Evolutionary conservation across 2,888 invertebrate genomes (phyloP).

Genomic region (Zaprionus bogoriensis): DNA sequence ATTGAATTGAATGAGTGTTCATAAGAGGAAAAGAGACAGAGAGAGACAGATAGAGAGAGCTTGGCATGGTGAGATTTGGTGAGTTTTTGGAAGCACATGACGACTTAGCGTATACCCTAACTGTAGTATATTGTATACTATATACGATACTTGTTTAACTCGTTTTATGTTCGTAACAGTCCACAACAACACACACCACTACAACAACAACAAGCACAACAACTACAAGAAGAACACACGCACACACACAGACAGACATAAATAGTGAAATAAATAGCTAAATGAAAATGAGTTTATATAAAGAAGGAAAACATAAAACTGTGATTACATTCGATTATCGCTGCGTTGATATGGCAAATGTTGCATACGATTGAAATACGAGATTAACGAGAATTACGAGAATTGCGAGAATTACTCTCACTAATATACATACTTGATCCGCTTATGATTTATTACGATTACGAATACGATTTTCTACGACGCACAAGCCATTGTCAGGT

Average conservation of each 20-base stretch:
- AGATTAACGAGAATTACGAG: conserved; percentile 26
- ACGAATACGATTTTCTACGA: no score
- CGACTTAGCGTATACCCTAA: conserved; percentile 32
- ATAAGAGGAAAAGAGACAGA: conserved; percentile 17
- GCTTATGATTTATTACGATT: conserved; percentile 60
- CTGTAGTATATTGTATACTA: conserved; percentile 5
- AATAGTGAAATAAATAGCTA: conserved; percentile 74
- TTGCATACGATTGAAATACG: conserved; percentile 46
- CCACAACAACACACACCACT: conserved; percentile 17
- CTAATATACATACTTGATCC: conserved; percentile 30
- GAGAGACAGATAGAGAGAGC: conserved; percentile 4
- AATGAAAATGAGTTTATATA: conserved; percentile 74
- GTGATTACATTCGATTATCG: conserved; percentile 77
- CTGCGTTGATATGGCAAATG: conserved; percentile 65
- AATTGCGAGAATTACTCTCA: conserved; percentile 30
- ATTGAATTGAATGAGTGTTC: conserved; percentile 51
- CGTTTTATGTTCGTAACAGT: conserved; percentile 35
- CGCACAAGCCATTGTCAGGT: conserved; percentile 35
- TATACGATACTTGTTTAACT: background rate
- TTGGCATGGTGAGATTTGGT: conserved; percentile 49
- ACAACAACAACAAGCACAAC: conserved; percentile 33
- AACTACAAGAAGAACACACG: conserved; percentile 37
- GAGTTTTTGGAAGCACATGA: conserved; percentile 72
- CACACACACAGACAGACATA: conserved; percentile 29
- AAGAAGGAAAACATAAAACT: conserved; percentile 76